Base-by-base conservation (phyloP, 30 jellyfish, hydroid and myxozoan species). In the Mastigias papua region DNA sequence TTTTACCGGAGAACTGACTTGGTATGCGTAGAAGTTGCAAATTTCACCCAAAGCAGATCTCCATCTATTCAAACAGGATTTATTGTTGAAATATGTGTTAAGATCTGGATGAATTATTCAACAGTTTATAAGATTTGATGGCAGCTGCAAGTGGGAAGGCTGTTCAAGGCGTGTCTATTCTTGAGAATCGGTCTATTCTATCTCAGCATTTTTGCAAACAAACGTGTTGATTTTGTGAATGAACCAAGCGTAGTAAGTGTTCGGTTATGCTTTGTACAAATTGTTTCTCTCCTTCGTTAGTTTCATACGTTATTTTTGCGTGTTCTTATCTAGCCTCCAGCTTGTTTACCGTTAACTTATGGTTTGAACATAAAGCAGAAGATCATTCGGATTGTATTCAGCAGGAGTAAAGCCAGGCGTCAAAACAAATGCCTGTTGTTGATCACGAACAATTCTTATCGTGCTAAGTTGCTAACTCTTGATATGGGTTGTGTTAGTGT, bases 91-190 rank as follows among this genome's bases (percentile, higher is more conserved):
- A 72, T 33, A 34, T 6, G 25, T 72, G 67, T 32, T 35, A 27
- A 72, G 68, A 49, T 34, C 37, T 72, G 68, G 35, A 72, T 72
- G 83, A 72, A 72, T 72, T 34, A 72, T 72, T 72, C 31, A 72
- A 72, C 63, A 72, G 83, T 72, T 15, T 48, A 68, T 11, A 37
- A 33, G 83, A 72, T 37, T 0, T 72, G 46, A 46, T 68, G 67
- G 83, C 83, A 72, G 83, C 83, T 72, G 83, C 69, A 2, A 8
- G 19, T 34, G 46, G 35, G 25, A 35, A 16, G 22, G 28, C 34
- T 34, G 68, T 30, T 46, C 25, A 69, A 72, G 83, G 83, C 68
- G 83, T 72, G 83, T 72, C 83, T 27, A 1, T 25, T 63, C 42
- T 63, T 25, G 19, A 22, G 2, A 63, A 27, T 26, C 8, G 23